Evolutionary conservation across 1,140 invertebrate species (phyloP), one percentile per base, ranked within the genome.

Genomic region (Forficula auricularia): DNA sequence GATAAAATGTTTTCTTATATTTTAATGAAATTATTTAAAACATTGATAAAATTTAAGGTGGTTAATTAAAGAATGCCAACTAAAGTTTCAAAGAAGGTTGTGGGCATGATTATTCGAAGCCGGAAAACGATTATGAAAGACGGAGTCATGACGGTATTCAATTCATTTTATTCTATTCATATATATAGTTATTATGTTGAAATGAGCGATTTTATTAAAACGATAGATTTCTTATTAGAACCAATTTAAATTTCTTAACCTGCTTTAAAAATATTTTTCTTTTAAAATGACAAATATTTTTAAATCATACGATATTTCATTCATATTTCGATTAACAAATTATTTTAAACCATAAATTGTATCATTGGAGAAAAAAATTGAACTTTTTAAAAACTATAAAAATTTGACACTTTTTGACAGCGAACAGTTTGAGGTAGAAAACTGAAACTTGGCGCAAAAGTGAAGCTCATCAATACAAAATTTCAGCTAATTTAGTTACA

Each of bases 81-180:
- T 50, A 71, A 69, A 59, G 62, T 68, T 52, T 68, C 67, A 12
- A 70, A 70, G 53, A 71, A 71, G 57, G 65, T 70, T 51, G 66
- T 67, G 48, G 73, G 75, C 48, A 75, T 79, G 65, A 75, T 79
- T 51, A 75, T 78, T 57, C 65, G 75, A 54, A 77, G 73, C 57
- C 66, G 76, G 57, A 77, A 76, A 58, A 68, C 72, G 54, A 75
- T 79, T 51, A 68, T 71, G 51, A 79, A 79, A 64, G 75, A 78
- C 65, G 74, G 71, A 50, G 73, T 77, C 46, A 73, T 79, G 53
- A 77, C 75, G 58, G 75, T 79, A 67, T 66, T 67, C 62, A 50
- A 13, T 33, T 1, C 18, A 1, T 22, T 16, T 16, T 43, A 41
- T 6, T 46, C 15, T 39, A 10, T 32, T 8, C 13, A 36, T 16